Base-by-base conservation (phyloP, 2,888 invertebrate genomes). In the Timema cristinae region DNA sequence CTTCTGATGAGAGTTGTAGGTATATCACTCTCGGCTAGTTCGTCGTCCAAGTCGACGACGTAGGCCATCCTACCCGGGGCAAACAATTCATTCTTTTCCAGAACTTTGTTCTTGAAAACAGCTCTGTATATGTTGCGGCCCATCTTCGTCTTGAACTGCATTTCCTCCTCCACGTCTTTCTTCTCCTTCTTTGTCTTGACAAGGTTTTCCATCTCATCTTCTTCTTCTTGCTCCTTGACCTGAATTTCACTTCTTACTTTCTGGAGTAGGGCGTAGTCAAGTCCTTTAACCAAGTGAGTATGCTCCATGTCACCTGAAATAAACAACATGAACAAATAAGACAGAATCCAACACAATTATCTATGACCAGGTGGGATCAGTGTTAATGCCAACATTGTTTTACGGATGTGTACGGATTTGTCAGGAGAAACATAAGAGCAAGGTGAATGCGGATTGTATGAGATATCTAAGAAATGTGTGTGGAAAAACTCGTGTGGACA, bases 271-370 rank as follows among this genome's bases (percentile, higher is more conserved):
- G 96, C 95, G 82, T 94, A 97, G 86, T 97, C 97, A 67, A 89
- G 83, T 78, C 96, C 99, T 85, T 99, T 99, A 78, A 99, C 99
- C 87, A 99, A 96, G 85, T 99, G 99, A 81, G 99, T 99, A 79
- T 99, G 99, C 80, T 99, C 98, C 94, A 99, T 98, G 83, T 99
- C 99, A 88, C 99, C 32, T 32, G 32, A 32, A 32, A 32, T 32
- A 32, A 32, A 32, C 32, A 32, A 32, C 32, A 32, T 32, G 2
- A 32, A 32, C 32, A 32, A 32, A 2, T 32, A 32, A 32, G 32
- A 32, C 32, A 32, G 32, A 32, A 32, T 32, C 32, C 32, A 32
- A 32, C 4, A 32, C 32, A 32, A 32, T 32, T 32, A 32, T 32
- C 32, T 32, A 32, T 32, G 32, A 4, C 32, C 4, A 32, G 32